Conservation (phyloP, 2,113 vertebrate species). For the Tragelaphus strepsiceros region DNA sequence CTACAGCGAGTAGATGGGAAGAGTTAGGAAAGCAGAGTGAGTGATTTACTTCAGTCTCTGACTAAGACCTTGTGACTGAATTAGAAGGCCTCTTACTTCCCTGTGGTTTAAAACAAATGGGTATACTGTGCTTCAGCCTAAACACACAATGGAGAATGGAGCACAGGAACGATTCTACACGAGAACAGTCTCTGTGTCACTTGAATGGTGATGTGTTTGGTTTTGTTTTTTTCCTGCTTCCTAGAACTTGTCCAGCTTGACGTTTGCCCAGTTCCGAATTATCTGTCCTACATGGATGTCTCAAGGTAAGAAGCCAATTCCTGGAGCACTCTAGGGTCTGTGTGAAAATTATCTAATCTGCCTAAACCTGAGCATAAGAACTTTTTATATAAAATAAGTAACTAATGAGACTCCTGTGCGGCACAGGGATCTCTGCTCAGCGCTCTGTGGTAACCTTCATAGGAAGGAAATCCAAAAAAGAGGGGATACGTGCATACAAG, state of each 20-base stretch:
- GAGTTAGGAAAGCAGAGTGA: neutral
- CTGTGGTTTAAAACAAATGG: neutral
- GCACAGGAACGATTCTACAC: neutral
- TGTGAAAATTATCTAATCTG: neutral
- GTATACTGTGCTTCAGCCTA: neutral
- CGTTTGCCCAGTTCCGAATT: slow-evolving; percentile 91
- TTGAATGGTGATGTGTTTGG: neutral
- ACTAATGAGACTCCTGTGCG: neutral
- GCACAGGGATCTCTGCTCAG: neutral
- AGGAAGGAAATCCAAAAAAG: neutral
- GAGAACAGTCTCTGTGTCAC: slow-evolving; percentile 9
- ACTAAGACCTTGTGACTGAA: slow-evolving; percentile 28
- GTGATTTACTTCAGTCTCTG: neutral
- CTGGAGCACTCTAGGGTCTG: neutral
- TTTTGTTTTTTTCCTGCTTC: slow-evolving; percentile 38
- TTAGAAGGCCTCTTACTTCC: neutral
- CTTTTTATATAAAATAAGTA: neutral
- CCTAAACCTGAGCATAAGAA: neutral
- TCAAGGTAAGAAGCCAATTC: slow-evolving; percentile 87
- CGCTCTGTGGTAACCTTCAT: neutral
- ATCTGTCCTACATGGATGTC: slow-evolving; percentile 93
- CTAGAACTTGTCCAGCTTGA: slow-evolving; percentile 92
- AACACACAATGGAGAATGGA: neutral
- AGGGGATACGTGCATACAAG: fast-evolving
- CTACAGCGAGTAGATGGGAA: neutral